A percentile compares a stretch with the other conserved stretches of the same genome.
Evolutionary conservation across 2,797 vertebrate species (phyloP).

Genomic region (Scarus forsteni): DNA sequence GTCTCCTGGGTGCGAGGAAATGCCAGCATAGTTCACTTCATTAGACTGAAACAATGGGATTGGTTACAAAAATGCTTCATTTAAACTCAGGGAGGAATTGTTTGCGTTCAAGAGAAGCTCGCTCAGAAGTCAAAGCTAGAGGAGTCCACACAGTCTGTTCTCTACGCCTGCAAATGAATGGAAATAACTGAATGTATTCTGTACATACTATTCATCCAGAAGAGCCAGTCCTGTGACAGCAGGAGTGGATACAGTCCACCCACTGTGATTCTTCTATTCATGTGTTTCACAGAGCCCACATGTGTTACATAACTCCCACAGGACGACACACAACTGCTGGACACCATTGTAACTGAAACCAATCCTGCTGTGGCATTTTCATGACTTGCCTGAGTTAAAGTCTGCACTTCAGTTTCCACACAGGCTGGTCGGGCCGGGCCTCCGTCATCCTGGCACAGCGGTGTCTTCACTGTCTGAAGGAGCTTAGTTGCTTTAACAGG

Average conservation of each 20-base stretch:
- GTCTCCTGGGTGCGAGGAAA: conserved; percentile 30
- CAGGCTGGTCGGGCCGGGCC: not conserved
- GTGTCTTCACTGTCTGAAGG: not conserved
- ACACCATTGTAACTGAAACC: conserved; percentile 12
- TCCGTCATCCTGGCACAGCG: not conserved
- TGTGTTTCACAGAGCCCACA: conserved; percentile 29
- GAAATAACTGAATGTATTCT: not conserved
- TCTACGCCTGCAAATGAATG: not conserved
- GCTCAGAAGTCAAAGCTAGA: not conserved
- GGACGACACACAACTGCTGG: conserved; percentile 8
- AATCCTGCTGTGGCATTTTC: conserved; percentile 24
- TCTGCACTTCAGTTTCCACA: conserved; percentile 15
- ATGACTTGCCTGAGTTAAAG: conserved; percentile 10
- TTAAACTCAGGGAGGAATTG: not conserved
- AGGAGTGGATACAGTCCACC: conserved; percentile 30
- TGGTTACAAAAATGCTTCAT: conserved; percentile 1
- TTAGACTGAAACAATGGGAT: conserved; percentile 14
- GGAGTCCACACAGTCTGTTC: not conserved
- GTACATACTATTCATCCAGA: no score
- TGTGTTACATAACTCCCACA: conserved; percentile 51
- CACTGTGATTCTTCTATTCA: conserved; percentile 16
- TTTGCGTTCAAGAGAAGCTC: not conserved
- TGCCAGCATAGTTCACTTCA: conserved; percentile 24
- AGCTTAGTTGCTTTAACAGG: no score
- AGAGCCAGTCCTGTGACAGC: conserved; percentile 29